Percentiles rank a stretch among this genome's conserved stretches.
These are phyloP conservation scores for Scaptomyza polygonia DNA, from an alignment of 2,888 invertebrate species.

Conservation along the genomic window DNA sequence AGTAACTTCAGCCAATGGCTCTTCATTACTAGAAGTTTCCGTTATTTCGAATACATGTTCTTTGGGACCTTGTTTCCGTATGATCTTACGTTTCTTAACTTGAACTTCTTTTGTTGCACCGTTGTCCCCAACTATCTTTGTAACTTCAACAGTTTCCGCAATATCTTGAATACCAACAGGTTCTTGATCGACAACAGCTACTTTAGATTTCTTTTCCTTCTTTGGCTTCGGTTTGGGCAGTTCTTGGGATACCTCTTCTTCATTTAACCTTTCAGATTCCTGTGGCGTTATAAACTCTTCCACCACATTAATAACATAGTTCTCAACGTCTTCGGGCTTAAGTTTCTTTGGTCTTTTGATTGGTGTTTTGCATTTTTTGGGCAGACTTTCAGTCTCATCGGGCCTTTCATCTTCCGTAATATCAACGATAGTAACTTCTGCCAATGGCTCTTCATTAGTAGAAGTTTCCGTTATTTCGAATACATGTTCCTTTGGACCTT, in stretches of 20 bases:
- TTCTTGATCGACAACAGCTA: slow-evolving; percentile 82
- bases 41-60: slow-evolving; percentile 84
- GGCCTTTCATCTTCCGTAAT: slow-evolving; percentile 42
- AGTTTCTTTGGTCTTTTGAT: slow-evolving; percentile 61
- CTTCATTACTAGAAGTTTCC: slow-evolving; percentile 83
- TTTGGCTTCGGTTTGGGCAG: no score
- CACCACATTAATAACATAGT: slow-evolving; percentile 68
- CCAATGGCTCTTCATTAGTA: slow-evolving; percentile 81
- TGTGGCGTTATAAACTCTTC: slow-evolving; percentile 49
- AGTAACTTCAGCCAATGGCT: slow-evolving; percentile 82
- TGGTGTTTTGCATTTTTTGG: slow-evolving; percentile 43
- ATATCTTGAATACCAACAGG: slow-evolving; percentile 56
- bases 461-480: slow-evolving; percentile 84
- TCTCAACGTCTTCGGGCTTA: slow-evolving; percentile 63
- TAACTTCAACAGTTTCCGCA: slow-evolving; percentile 71
- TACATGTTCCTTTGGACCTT: slow-evolving; percentile 83
- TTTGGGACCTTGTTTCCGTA: slow-evolving; percentile 83
- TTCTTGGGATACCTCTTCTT: no score
- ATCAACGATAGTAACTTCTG: slow-evolving; percentile 79
- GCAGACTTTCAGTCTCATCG: neutral
- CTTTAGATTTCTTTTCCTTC: slow-evolving; percentile 82
- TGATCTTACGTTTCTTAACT: slow-evolving; percentile 84
- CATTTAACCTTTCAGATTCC: no score
- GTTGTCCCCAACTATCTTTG: slow-evolving; percentile 70
- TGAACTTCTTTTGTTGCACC: slow-evolving; percentile 82